Evolutionary conservation across 2,113 vertebrate genomes (phyloP).

Genomic region (Pavo muticus): DNA sequence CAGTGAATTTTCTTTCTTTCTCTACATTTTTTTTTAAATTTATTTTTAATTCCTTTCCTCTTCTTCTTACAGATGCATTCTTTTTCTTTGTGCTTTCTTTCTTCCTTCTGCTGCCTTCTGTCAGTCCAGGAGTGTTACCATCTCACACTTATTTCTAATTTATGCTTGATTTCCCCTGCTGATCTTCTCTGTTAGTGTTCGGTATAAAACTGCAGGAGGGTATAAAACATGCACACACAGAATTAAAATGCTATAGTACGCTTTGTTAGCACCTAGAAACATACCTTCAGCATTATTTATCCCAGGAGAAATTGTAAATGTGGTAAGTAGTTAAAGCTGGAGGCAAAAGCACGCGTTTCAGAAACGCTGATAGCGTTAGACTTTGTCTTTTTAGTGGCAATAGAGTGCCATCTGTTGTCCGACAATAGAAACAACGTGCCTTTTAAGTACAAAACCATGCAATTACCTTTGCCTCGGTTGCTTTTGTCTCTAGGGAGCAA

Average conservation of each 20-base stretch:
- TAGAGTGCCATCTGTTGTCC: conserved; percentile 59
- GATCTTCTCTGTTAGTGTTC: conserved; percentile 35
- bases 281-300: conserved; percentile 1
- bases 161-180: conserved; percentile 54
- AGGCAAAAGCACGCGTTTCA: not conserved
- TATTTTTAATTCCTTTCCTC: not conserved
- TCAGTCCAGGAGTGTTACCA: conserved; percentile 28
- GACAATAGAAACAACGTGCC: not conserved
- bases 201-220: conserved; percentile 35
- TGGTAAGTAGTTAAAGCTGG: conserved; percentile 1
- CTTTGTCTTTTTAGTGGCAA: not conserved
- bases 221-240: not conserved
- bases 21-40: not conserved
- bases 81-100: not conserved
- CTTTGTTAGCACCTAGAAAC: conserved; percentile 28
- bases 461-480: not conserved
- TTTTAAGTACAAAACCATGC: not conserved
- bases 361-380: not conserved
- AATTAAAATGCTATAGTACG: not conserved
- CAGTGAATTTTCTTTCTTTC: not conserved
- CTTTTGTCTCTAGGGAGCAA: not conserved
- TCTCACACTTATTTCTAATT: conserved; percentile 36
- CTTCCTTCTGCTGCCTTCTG: not conserved
- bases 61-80: not conserved
- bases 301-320: conserved; percentile 19